Conservation (phyloP, 2,113 vertebrate genomes). For the Lanius collurio region DNA sequence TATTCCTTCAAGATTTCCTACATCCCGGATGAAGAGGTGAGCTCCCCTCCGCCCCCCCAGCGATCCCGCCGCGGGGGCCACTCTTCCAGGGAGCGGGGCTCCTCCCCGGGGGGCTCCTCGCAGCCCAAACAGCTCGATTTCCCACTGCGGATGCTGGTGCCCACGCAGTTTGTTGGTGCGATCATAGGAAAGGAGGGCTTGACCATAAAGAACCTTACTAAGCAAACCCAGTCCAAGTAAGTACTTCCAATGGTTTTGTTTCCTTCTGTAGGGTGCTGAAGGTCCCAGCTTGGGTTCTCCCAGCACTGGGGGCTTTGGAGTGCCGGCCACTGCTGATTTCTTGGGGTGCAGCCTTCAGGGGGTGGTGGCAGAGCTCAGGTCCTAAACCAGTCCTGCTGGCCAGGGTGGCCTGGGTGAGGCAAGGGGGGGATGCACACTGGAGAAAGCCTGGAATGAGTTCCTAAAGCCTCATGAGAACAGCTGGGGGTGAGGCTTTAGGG, state of each 20-base stretch:
- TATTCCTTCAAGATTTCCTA: conserved; percentile 93
- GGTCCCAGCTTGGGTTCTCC: background rate
- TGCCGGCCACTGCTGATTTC: background rate
- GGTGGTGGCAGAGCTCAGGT: background rate
- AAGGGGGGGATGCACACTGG: background rate
- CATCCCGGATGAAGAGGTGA: conserved; percentile 93
- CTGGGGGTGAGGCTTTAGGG: background rate
- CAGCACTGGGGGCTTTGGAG: background rate
- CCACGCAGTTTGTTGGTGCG: conserved; percentile 96
- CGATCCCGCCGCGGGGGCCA: conserved; percentile 82
- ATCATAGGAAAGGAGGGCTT: conserved; percentile 97
- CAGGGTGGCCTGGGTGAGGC: background rate
- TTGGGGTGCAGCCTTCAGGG: background rate
- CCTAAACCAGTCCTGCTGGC: background rate
- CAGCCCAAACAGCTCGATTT: conserved; percentile 87
- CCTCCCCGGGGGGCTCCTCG: conserved; percentile 79
- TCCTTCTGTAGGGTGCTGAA: conserved; percentile 47
- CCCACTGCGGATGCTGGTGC: conserved; percentile 93
- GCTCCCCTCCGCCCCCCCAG: conserved; percentile 80
- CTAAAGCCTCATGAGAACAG: background rate
- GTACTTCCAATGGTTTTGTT: conserved; percentile 66
- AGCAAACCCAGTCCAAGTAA: conserved; percentile 97
- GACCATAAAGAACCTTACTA: conserved; percentile 98
- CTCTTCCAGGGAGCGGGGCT: conserved; percentile 84
- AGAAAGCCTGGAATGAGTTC: background rate